phyloP scores from a whole-genome alignment of 2,113 vertebrate genomes.

The Halcyon senegalensis region DNA sequence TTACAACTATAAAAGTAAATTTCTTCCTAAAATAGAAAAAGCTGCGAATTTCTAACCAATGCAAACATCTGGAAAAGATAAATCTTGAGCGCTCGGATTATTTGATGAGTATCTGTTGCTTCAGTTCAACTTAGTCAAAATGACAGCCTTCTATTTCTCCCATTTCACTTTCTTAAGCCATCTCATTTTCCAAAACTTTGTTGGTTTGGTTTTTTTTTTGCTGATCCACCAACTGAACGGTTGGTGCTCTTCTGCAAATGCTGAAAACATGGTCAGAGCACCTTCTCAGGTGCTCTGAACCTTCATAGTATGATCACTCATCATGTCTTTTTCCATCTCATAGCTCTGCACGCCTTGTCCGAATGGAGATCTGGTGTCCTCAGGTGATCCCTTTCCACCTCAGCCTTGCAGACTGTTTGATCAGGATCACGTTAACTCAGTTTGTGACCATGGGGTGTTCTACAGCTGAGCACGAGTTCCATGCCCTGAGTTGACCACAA shows the following conservation, averaged over 20 bases:
- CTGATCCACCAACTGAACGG: neutral
- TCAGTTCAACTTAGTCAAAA: neutral
- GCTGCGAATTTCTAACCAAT: neutral
- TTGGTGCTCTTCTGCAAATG: neutral
- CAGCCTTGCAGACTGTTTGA: neutral
- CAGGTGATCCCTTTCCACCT: neutral
- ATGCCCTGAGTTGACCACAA: neutral
- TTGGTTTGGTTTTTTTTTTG: neutral
- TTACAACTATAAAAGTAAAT: neutral
- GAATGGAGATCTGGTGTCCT: neutral
- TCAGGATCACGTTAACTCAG: neutral
- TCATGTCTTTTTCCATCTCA: neutral
- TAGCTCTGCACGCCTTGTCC: neutral
- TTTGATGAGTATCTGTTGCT: slow-evolving; percentile 21
- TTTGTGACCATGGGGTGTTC: neutral
- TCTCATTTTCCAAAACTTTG: neutral
- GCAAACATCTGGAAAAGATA: neutral
- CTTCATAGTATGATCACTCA: rapidly evolving
- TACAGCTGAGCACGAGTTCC: neutral
- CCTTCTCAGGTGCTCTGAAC: neutral
- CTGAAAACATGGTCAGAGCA: neutral
- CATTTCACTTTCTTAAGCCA: neutral
- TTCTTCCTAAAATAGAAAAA: neutral
- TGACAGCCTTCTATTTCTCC: slow-evolving; percentile 31
- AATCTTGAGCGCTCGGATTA: neutral